These are phyloP conservation scores for Anniella stebbinsi DNA, from an alignment of 2,797 vertebrate genomes.

Conservation along the genomic window DNA sequence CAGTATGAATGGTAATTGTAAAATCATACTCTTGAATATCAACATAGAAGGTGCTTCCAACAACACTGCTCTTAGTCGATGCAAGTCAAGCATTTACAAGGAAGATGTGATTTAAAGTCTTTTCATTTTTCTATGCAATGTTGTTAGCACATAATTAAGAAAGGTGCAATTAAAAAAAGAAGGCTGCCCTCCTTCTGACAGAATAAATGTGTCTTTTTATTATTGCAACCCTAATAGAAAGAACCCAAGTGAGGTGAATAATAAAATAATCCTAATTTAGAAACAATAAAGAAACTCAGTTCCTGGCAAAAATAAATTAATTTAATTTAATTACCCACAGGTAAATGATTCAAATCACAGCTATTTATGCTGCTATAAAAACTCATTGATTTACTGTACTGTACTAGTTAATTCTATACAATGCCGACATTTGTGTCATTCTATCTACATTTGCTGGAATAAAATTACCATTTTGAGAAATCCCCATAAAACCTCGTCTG, in stretches of 20 bases:
- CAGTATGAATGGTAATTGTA: slow-evolving; percentile 15
- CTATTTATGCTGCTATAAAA: slow-evolving; percentile 4
- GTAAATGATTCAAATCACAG: slow-evolving; percentile 9
- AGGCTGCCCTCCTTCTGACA: slow-evolving; percentile 3
- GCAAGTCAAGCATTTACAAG: background rate
- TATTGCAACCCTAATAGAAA: slow-evolving; percentile 22
- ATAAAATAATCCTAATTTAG: slow-evolving; percentile 25
- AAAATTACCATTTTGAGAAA: background rate
- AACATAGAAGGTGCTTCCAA: background rate
- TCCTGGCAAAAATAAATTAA: background rate
- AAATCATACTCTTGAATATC: background rate
- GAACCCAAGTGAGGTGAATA: slow-evolving; percentile 4
- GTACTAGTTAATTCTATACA: background rate
- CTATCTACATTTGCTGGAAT: background rate
- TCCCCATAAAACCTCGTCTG: background rate
- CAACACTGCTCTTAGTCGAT: background rate
- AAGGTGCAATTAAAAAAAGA: background rate
- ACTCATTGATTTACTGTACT: background rate
- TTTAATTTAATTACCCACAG: slow-evolving; percentile 24
- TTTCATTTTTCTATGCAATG: background rate
- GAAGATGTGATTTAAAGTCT: background rate
- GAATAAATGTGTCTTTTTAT: slow-evolving; percentile 33
- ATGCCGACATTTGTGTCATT: background rate
- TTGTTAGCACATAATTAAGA: slow-evolving; percentile 18
- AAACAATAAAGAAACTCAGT: slow-evolving; percentile 34